phyloP scores from a whole-genome alignment of 2,113 vertebrate genomes.

The Puma concolor region DNA sequence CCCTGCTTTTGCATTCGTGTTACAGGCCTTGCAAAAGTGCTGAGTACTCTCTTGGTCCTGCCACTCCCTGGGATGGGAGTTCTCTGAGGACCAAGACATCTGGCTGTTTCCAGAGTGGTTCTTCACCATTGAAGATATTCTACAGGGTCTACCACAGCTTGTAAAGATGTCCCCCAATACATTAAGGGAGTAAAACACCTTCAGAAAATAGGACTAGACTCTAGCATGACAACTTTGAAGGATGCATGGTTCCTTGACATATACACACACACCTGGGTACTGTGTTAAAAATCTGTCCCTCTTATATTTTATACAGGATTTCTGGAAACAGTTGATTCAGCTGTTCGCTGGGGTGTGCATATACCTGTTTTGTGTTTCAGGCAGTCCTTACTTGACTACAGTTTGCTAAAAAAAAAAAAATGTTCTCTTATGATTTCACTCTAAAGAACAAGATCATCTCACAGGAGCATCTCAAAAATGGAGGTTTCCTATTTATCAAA shows the following conservation, averaged over 20 bases:
- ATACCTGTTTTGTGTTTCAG: not conserved
- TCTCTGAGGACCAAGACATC: not conserved
- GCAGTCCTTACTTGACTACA: not conserved
- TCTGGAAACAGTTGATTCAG: conserved; percentile 1
- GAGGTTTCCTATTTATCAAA: conserved; percentile 10
- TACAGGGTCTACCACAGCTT: not conserved
- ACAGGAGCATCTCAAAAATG: not conserved
- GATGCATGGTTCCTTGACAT: not conserved
- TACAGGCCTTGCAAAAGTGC: not conserved
- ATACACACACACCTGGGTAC: not conserved
- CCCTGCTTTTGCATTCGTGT: not conserved
- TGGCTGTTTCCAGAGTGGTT: not conserved
- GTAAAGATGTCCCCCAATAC: not conserved
- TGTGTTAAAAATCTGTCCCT: not conserved
- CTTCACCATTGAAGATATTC: not conserved
- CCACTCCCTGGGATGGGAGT: not conserved
- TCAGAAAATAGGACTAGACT: not conserved
- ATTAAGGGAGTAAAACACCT: not conserved
- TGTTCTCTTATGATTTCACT: conserved; percentile 43
- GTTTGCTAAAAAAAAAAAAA: conserved; percentile 59
- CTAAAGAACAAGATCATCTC: not conserved
- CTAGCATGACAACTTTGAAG: not conserved
- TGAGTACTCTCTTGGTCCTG: not conserved
- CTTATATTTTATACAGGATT: not conserved
- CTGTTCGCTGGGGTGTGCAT: not conserved